These are phyloP conservation scores for Dicyrtoma fusca DNA, from an alignment of 2,888 invertebrate genomes.

Conservation along the genomic window DNA sequence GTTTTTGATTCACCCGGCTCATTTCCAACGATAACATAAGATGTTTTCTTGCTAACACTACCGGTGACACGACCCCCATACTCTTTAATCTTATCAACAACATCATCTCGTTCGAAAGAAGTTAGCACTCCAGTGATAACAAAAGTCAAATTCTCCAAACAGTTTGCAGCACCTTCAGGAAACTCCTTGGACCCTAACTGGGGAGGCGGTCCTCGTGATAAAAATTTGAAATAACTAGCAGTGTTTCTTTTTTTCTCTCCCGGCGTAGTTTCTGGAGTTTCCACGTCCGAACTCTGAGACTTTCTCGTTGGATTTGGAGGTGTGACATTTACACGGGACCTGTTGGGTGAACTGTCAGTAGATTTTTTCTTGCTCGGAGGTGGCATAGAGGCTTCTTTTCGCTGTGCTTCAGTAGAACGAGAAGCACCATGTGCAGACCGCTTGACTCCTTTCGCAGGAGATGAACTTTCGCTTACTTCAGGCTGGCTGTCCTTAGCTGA, in stretches of 20 bases:
- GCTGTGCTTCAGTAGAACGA: neutral
- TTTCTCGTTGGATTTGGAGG: neutral
- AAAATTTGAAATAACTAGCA: conserved; percentile 73
- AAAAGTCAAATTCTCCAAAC: conserved; percentile 72
- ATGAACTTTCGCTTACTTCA: neutral
- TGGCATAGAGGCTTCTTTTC: neutral
- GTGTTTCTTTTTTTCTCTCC: conserved; percentile 69
- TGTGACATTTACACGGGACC: neutral
- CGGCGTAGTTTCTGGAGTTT: conserved; percentile 25
- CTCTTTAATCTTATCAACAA: conserved; percentile 71
- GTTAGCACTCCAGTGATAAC: conserved; percentile 85
- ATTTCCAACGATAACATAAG: conserved; percentile 81
- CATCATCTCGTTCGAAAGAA: conserved; percentile 82
- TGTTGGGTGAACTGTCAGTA: neutral
- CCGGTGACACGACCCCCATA: conserved; percentile 80
- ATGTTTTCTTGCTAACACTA: conserved; percentile 76
- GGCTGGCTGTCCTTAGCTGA: no score
- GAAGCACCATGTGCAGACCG: neutral
- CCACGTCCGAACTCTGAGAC: neutral
- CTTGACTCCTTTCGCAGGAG: neutral
- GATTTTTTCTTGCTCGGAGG: conserved; percentile 13
- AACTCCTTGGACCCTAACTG: conserved; percentile 81
- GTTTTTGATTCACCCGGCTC: conserved; percentile 85
- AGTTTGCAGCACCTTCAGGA: conserved; percentile 73
- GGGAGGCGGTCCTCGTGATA: conserved; percentile 73